A percentile compares a stretch with the other conserved stretches of the same genome.
Evolutionary conservation across 2,797 vertebrate species (phyloP).

Genomic region (Melanotaenia maccullochi): DNA sequence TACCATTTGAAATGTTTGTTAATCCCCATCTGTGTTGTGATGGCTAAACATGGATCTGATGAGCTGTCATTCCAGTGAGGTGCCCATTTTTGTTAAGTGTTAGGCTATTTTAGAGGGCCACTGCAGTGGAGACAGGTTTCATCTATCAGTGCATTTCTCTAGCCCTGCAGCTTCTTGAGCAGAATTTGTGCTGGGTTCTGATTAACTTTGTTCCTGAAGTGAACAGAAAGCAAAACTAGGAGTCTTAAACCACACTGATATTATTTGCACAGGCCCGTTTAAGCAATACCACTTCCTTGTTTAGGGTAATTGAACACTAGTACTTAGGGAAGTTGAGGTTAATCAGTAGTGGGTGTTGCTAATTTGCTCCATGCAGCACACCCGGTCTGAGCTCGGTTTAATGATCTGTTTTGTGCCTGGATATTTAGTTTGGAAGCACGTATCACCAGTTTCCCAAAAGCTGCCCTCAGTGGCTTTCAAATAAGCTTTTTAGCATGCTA

Average conservation of each 20-base stretch:
- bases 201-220: background rate
- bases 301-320: conserved; percentile 1
- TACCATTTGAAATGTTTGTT: conserved; percentile 72
- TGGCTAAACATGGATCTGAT: conserved; percentile 74
- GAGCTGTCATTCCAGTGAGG: conserved; percentile 67
- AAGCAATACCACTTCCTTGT: background rate
- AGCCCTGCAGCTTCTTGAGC: background rate
- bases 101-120: background rate
- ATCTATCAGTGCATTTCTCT: conserved; percentile 10
- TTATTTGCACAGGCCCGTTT: background rate
- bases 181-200: background rate
- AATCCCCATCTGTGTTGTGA: conserved; percentile 75
- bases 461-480: background rate
- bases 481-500: background rate
- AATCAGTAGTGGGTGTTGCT: background rate
- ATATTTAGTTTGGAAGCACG: background rate
- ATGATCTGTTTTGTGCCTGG: conserved; percentile 1
- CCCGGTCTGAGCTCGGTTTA: background rate
- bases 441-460: background rate
- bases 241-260: background rate
- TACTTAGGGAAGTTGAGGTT: conserved; percentile 3
- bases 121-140: conserved; percentile 11
- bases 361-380: background rate
- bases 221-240: background rate
- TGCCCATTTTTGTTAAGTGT: conserved; percentile 60